Evolutionary conservation across 2,888 invertebrate genomes (phyloP).

Genomic region (Tetranychus piercei): DNA sequence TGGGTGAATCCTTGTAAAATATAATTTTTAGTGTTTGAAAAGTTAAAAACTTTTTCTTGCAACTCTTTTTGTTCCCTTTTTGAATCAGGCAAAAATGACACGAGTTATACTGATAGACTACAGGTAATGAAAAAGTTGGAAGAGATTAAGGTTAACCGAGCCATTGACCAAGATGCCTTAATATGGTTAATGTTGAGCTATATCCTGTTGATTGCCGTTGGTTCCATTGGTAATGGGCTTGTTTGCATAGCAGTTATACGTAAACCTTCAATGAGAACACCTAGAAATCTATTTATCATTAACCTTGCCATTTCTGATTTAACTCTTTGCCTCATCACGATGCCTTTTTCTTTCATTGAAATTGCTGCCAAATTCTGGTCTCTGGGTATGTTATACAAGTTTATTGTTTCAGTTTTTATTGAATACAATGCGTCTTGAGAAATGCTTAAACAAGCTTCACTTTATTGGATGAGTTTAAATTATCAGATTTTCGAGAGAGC

Average conservation of each 20-base stretch:
- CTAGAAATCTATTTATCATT: constrained; percentile 77
- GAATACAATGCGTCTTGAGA: too few species aligned
- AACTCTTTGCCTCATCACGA: constrained; percentile 66
- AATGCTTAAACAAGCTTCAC: too few species aligned
- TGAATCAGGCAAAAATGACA: too few species aligned
- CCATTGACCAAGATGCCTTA: constrained; percentile 50
- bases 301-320: constrained; percentile 63
- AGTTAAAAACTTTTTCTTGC: too few species aligned
- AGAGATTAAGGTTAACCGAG: constrained; percentile 40
- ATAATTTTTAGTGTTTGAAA: too few species aligned
- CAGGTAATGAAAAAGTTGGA: constrained; percentile 15
- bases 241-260: constrained; percentile 59
- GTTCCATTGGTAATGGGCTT: constrained; percentile 63
- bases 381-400: constrained; percentile 56
- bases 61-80: too few species aligned
- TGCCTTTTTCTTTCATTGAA: constrained; percentile 71
- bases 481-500: too few species aligned
- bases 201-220: constrained; percentile 54
- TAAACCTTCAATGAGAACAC: constrained; percentile 73
- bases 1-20: too few species aligned
- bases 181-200: constrained; percentile 50
- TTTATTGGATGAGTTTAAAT: too few species aligned
- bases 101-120: too few species aligned
- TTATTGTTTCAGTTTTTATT: constrained; percentile 40
- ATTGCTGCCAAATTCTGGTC: constrained; percentile 69